Evolutionary conservation across 1,140 invertebrate species (phyloP), one percentile per base, ranked within the genome.

Genomic region (Penaeus indicus): DNA sequence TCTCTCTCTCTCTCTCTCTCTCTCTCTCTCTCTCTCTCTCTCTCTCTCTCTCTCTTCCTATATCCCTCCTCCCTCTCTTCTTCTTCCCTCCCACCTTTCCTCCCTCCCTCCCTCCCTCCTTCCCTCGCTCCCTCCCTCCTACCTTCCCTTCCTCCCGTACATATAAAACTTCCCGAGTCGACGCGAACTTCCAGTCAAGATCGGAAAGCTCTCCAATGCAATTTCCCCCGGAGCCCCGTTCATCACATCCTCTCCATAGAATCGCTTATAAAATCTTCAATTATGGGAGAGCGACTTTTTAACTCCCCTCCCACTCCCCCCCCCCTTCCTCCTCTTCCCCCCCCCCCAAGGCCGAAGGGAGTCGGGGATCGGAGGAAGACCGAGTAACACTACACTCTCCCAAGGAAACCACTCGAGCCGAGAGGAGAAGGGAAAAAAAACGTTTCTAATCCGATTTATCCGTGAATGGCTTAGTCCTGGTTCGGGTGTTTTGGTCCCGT

Each of bases 371-470:
- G 18, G 27, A 75, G 21, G 67, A 21, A 38, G 72, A 64, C n/a
- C 38, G 38, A 42, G 38, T 42, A 42, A 42, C 38, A 42, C 38
- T 42, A 42, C 38, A 42, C 38, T 42, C 38, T 4, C 38, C 38
- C 38, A 42, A 42, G 38, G 38, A 42, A 32, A 62, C 38, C 21
- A 63, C 77, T 78, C 85, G 10, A 47, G 62, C 67, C 78, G 16
- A 54, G 32, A 69, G 78, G 21, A 27, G 21, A n/a, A 54, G 69
- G 78, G 27, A 63, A 86, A 38, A 83, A 67, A 42, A 67, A 64
- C 38, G 61, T 84, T 64, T 88, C 81, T 88, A 88, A 88, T 84
- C 87, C 87, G 67, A 88, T 88, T 88, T 88, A 72, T 78, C 63
- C 87, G 87, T 88, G 87, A 88, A 88, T 88, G 81, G 87, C 81